A percentile compares a stretch with the other conserved stretches of the same genome.
phyloP scores from a whole-genome alignment of 2,797 vertebrate genomes.

The Thunnus albacares region DNA sequence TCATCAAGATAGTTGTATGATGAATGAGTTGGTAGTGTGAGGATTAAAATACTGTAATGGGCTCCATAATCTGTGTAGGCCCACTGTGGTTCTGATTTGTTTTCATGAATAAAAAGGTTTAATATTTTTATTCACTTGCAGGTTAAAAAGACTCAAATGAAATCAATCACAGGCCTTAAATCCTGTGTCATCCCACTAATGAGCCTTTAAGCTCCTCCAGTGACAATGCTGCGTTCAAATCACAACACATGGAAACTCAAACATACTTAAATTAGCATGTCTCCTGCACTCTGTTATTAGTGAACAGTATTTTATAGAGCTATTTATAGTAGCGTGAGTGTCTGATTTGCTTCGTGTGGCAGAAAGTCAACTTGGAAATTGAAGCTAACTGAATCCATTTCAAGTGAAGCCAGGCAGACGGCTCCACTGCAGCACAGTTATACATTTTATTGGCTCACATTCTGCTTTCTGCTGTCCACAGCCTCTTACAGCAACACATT shows the following conservation, averaged over 20 bases:
- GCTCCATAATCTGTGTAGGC: too few species aligned
- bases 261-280: slow-evolving; percentile 61
- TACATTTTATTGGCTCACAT: slow-evolving; percentile 51
- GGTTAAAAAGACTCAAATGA: neutral
- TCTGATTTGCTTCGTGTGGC: slow-evolving; percentile 78
- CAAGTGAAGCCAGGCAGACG: slow-evolving; percentile 64
- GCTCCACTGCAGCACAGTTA: slow-evolving; percentile 55
- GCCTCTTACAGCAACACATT: slow-evolving; percentile 23
- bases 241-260: slow-evolving; percentile 45
- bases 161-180: neutral
- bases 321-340: slow-evolving; percentile 72
- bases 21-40: too few species aligned
- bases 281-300: slow-evolving; percentile 64
- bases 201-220: slow-evolving; percentile 18
- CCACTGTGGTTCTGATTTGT: too few species aligned
- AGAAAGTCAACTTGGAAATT: slow-evolving; percentile 71
- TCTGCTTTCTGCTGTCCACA: slow-evolving; percentile 45
- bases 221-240: slow-evolving; percentile 30
- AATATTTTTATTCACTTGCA: neutral
- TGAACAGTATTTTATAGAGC: slow-evolving; percentile 59
- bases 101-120: too few species aligned
- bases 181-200: slow-evolving; percentile 15
- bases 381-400: slow-evolving; percentile 66
- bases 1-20: too few species aligned
- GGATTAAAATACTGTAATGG: too few species aligned